Evolutionary conservation across 2,797 vertebrate genomes (phyloP).

Genomic region (Pelochelys cantorii): DNA sequence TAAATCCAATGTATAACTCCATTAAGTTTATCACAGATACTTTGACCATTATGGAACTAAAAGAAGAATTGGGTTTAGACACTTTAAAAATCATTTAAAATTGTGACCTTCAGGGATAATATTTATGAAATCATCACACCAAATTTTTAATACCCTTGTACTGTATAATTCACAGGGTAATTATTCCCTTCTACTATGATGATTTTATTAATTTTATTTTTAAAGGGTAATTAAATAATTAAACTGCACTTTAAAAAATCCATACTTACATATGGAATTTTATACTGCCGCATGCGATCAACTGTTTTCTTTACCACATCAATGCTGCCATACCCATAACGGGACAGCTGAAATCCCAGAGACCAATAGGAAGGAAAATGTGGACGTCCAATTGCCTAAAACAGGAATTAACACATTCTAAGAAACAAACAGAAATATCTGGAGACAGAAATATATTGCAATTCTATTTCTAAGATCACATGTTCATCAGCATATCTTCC

Average conservation of each 20-base stretch:
- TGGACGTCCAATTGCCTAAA: conserved; percentile 63
- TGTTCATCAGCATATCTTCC: neutral
- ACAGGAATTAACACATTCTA: neutral
- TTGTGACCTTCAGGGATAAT: neutral
- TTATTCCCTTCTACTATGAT: neutral
- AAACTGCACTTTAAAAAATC: neutral
- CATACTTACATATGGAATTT: conserved; percentile 59
- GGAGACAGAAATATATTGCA: neutral
- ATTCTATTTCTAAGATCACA: neutral
- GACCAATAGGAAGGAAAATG: conserved; percentile 75
- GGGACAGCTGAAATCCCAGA: conserved; percentile 72
- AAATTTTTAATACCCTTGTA: neutral
- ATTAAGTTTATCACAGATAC: neutral
- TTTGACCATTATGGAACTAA: neutral
- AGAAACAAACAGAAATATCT: neutral
- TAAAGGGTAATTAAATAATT: neutral
- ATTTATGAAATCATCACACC: neutral
- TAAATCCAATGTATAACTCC: neutral
- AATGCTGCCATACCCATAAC: conserved; percentile 57
- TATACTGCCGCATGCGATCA: conserved; percentile 10
- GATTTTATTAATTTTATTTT: neutral
- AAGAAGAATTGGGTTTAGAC: neutral
- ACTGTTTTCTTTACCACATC: conserved; percentile 37
- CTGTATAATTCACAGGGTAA: neutral
- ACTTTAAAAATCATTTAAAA: neutral